Conservation (phyloP, 2,888 invertebrate genomes). For the Morpho helenor region DNA sequence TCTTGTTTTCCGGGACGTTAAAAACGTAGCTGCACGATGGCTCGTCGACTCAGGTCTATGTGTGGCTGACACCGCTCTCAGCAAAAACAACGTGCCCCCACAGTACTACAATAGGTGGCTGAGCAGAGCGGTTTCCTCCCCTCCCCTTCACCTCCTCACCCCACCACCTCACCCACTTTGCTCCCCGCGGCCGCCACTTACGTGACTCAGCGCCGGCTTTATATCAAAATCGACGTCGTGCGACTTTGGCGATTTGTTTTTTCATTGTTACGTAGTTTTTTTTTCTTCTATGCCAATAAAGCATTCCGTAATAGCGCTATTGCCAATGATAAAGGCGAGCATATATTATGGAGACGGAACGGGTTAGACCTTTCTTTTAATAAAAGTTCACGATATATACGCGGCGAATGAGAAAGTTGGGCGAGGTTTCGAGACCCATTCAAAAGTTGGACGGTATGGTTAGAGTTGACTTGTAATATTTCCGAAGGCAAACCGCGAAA, state of each 20-base stretch:
- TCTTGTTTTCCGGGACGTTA: slow-evolving; percentile 44
- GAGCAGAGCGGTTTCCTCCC: slow-evolving; percentile 56
- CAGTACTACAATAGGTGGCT: slow-evolving; percentile 70
- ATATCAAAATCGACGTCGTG: slow-evolving; percentile 68
- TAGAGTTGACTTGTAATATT: slow-evolving; percentile 27
- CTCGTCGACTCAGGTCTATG: slow-evolving; percentile 42
- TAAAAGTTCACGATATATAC: slow-evolving; percentile 38
- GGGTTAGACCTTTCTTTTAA: slow-evolving; percentile 39
- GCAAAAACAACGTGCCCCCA: slow-evolving; percentile 71
- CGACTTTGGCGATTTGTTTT: slow-evolving; percentile 62
- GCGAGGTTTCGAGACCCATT: slow-evolving; percentile 35
- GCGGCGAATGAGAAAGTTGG: slow-evolving; percentile 36
- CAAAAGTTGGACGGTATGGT: slow-evolving; percentile 35
- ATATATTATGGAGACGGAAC: slow-evolving; percentile 27
- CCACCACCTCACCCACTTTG: slow-evolving; percentile 29
- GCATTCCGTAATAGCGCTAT: slow-evolving; percentile 53
- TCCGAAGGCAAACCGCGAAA: slow-evolving; percentile 30
- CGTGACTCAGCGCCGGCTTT: slow-evolving; percentile 67
- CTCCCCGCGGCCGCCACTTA: slow-evolving; percentile 47
- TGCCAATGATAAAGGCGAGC: slow-evolving; percentile 52
- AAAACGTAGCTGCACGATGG: slow-evolving; percentile 44
- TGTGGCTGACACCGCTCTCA: slow-evolving; percentile 62
- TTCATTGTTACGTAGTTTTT: slow-evolving; percentile 53
- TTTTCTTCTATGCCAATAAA: slow-evolving; percentile 55
- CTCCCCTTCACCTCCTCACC: slow-evolving; percentile 25